A percentile compares a stretch with the other conserved stretches of the same genome.
These are phyloP conservation scores for Crematogaster levior DNA, from an alignment of 2,888 invertebrate genomes.

Conservation along the genomic window DNA sequence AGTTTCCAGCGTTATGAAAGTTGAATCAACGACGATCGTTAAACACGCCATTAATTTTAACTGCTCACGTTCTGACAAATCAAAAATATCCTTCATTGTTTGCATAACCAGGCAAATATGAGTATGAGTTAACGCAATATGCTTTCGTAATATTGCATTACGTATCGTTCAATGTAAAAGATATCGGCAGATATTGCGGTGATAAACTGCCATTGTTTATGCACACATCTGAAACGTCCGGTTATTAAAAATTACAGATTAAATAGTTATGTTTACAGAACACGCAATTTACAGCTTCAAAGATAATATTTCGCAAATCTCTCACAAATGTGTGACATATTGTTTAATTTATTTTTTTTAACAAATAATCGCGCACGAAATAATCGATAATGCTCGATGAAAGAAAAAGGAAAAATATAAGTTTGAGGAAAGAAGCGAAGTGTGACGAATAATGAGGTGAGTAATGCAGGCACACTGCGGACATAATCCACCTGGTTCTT, in stretches of 20 bases:
- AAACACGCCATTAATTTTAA: constrained; percentile 55
- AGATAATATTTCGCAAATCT: background rate
- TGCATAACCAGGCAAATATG: background rate
- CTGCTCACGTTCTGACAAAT: constrained; percentile 37
- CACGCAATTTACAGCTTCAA: background rate
- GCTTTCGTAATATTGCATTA: background rate
- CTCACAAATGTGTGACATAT: background rate
- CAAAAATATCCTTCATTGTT: constrained; percentile 32
- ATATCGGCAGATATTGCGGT: background rate
- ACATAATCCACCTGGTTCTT: constrained; percentile 51
- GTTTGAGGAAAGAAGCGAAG: constrained; percentile 13
- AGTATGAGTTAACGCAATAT: background rate
- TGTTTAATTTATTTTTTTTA: background rate
- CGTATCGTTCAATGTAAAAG: constrained; percentile 11
- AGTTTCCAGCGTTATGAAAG: constrained; percentile 40
- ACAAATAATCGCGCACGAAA: background rate
- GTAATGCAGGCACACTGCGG: constrained; percentile 23
- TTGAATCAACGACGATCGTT: constrained; percentile 35
- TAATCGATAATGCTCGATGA: background rate
- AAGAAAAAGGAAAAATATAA: constrained; percentile 25
- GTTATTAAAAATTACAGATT: background rate
- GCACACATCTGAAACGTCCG: background rate
- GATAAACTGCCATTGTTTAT: background rate
- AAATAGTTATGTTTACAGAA: background rate
- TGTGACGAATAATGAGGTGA: constrained; percentile 24